Base-by-base conservation (phyloP, 2,797 vertebrate species). In the Silurus lanzhouensis region DNA sequence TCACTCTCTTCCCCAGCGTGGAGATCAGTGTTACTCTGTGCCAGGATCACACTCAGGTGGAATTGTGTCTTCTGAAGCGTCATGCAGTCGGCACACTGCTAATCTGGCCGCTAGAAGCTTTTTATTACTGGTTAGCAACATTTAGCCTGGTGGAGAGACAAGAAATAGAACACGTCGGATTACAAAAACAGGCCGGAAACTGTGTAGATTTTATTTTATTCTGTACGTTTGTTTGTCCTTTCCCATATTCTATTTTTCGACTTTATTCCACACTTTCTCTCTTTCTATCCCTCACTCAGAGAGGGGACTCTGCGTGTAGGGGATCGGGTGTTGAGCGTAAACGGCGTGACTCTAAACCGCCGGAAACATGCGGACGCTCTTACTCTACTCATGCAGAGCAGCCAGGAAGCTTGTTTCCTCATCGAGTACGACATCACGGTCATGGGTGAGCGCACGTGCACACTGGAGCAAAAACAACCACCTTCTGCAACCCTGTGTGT, bases 341-440 rank as follows among this genome's bases (percentile, higher is more conserved):
- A 99, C 9, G 97, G 97, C 64, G 96, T 97, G 90, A 96, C 96
- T 38, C 92, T 99, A 88, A 97, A 97, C 74, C 95, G 96, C 57
- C 96, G 97, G 93, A 97, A 96, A 92, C 98, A 98, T 0, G 94
- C 96, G 3, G 96, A 97, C 0, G 97, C 98, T 38, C 91, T 99
- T 90, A 97, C 95, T 90, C 95, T 96, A 87, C 94, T 99, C 91
- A 94, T 95, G 91, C 97, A 97, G 92, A 98, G 98, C 91, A 90
- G 95, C 92, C 97, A 98, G 79, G 97, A 99, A 92, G 97, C 97
- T 0, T 94, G 97, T 88, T 98, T 99, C 95, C 96, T 97, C 93
- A 97, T 99, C 1, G 97, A 99, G 92, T 99, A 99, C 13, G 98
- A 99, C 81, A 96, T 99, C 91, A 94, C 95, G 88, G 93, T 98